Conservation (phyloP, 2,113 vertebrate species). For the Phrynosoma blainvillii region DNA sequence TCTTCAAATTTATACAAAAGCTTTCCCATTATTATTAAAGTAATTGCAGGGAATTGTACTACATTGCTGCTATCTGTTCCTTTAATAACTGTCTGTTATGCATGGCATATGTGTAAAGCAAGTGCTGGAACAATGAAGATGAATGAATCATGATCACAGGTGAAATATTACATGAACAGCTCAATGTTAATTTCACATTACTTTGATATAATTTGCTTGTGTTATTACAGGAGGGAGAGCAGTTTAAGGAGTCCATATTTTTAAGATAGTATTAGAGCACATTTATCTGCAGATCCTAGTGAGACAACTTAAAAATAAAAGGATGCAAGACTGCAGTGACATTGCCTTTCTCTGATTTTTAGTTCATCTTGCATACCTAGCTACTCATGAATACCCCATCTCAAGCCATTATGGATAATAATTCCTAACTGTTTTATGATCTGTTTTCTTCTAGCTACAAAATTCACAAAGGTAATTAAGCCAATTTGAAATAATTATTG, state of each 20-base stretch:
- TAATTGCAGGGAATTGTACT: slow-evolving; percentile 27
- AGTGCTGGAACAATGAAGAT: slow-evolving; percentile 21
- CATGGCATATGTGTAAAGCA: background rate
- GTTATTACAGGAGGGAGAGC: background rate
- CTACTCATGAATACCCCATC: slow-evolving; percentile 38
- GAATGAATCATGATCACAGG: slow-evolving; percentile 29
- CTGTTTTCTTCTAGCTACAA: slow-evolving; percentile 62
- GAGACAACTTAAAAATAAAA: slow-evolving; percentile 40
- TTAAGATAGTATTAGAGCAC: slow-evolving; percentile 16
- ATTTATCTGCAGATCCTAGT: slow-evolving; percentile 34
- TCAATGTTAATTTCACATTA: slow-evolving; percentile 47
- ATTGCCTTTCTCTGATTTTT: slow-evolving; percentile 38
- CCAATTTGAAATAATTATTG: slow-evolving; percentile 71
- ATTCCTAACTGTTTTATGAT: slow-evolving; percentile 67
- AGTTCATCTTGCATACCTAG: slow-evolving; percentile 47
- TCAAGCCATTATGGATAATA: slow-evolving; percentile 57
- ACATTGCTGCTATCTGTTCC: slow-evolving; percentile 21
- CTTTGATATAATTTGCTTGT: slow-evolving; percentile 53
- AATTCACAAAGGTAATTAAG: slow-evolving; percentile 73
- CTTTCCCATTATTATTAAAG: slow-evolving; percentile 21
- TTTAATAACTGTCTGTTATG: slow-evolving; percentile 33
- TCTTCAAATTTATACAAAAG: slow-evolving; percentile 35
- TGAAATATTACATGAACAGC: slow-evolving; percentile 21
- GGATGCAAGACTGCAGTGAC: slow-evolving; percentile 38
- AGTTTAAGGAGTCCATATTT: slow-evolving; percentile 19